Conservation (phyloP, 2,888 invertebrate species). For the Tanytarsus gracilentus region DNA sequence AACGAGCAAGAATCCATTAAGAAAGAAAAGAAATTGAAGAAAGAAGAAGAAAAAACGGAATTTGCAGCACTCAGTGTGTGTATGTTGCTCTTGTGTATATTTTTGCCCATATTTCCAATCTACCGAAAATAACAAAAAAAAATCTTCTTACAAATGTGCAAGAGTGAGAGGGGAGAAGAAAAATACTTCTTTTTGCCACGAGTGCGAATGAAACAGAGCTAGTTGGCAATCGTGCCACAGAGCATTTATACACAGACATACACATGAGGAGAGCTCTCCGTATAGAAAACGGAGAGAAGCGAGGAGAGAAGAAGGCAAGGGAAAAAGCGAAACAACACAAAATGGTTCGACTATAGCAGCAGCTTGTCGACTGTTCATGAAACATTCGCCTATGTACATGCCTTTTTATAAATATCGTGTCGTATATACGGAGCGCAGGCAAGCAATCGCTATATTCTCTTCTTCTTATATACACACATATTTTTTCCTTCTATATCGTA, state of each 20-base stretch:
- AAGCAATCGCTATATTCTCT: conserved; percentile 26
- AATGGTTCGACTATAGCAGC: conserved; percentile 23
- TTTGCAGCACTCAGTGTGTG: conserved; percentile 27
- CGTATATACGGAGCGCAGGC: conserved; percentile 23
- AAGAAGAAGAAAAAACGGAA: conserved; percentile 20
- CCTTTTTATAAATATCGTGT: conserved; percentile 29
- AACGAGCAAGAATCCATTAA: conserved; percentile 11
- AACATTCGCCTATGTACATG: conserved; percentile 26
- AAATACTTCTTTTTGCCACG: conserved; percentile 8
- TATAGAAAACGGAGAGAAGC: conserved; percentile 2
- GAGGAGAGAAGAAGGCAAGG: conserved; percentile 24
- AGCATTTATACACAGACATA: conserved; percentile 6
- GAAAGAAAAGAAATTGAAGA: conserved; percentile 8
- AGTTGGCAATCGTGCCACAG: conserved; percentile 12
- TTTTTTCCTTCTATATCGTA: conserved; percentile 26
- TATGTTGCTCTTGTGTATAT: conserved; percentile 18
- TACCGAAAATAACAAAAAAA: conserved; percentile 14
- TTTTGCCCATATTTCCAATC: conserved; percentile 25
- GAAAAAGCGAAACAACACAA: conserved; percentile 28
- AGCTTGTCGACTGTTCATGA: conserved; percentile 19
- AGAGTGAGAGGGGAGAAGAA: conserved; percentile 25
- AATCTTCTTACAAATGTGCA: background rate
- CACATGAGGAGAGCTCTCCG: background rate
- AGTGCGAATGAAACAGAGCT: conserved; percentile 12
- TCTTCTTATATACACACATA: conserved; percentile 11